Conservation (phyloP, 1,140 invertebrate species). For the Aphidius ervi region DNA sequence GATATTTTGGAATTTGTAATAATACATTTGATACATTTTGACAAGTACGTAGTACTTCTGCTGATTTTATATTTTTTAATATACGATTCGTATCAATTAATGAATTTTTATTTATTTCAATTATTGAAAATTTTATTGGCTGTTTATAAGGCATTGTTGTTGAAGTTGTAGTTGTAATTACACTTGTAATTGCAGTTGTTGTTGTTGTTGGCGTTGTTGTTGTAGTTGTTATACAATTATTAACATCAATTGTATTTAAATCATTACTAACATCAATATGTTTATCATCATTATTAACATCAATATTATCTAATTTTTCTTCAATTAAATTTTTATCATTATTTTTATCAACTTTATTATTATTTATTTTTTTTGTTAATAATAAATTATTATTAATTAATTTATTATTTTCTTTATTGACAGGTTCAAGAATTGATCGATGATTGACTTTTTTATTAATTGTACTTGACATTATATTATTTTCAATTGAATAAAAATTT, state of each 20-base stretch:
- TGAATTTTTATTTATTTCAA: conserved; percentile 29
- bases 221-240: too few relatives aligned
- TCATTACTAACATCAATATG: neutral
- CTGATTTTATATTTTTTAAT: conserved; percentile 45
- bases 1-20: conserved; percentile 48
- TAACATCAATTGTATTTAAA: too few relatives aligned
- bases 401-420: neutral
- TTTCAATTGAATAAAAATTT: too few relatives aligned
- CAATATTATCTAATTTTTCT: conserved; percentile 26
- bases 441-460: too few relatives aligned
- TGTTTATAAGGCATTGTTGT: conserved; percentile 30
- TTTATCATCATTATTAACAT: conserved; percentile 12
- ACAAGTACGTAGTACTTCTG: conserved; percentile 46
- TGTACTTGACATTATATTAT: too few relatives aligned
- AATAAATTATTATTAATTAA: neutral
- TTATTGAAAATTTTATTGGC: conserved; percentile 37
- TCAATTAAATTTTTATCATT: too few relatives aligned
- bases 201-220: neutral
- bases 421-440: neutral
- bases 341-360: neutral
- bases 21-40: conserved; percentile 48
- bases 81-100: conserved; percentile 32
- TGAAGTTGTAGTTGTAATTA: conserved; percentile 4
- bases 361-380: neutral
- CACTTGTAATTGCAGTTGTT: conserved; percentile 6